Percentiles rank a stretch among this genome's conserved stretches.
Conservation (phyloP, 2,797 vertebrate genomes). For the Rhabdomys pumilio region DNA sequence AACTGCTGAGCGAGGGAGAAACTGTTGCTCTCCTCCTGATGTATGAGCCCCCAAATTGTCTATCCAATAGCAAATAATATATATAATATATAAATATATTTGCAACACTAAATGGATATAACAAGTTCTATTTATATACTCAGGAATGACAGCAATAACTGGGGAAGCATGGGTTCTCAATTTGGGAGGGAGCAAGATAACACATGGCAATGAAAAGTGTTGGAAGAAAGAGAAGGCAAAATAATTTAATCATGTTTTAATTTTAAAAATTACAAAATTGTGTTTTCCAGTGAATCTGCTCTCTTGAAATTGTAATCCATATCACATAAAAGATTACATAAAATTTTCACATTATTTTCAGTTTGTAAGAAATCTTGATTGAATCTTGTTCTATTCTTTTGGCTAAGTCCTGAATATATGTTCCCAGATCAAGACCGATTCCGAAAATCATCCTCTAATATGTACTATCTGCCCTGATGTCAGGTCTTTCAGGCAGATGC, state of each 20-base stretch:
- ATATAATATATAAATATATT: background rate
- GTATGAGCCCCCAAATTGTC: no score
- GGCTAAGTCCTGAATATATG: background rate
- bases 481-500: background rate
- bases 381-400: slow-evolving; percentile 11
- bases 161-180: background rate
- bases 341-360: background rate
- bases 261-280: background rate
- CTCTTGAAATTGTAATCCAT: background rate
- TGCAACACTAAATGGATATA: background rate
- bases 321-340: background rate
- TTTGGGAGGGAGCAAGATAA: background rate
- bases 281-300: background rate
- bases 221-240: background rate
- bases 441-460: background rate
- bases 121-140: background rate
- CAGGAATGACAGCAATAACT: background rate
- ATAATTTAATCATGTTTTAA: background rate
- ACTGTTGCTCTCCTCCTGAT: no score
- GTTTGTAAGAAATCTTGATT: slow-evolving; percentile 12
- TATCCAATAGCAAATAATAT: background rate
- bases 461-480: background rate
- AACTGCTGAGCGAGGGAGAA: background rate
- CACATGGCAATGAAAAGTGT: no score
- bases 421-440: background rate